Evolutionary conservation across 2,888 invertebrate species (phyloP).

Genomic region (Ametastegia equiseti): DNA sequence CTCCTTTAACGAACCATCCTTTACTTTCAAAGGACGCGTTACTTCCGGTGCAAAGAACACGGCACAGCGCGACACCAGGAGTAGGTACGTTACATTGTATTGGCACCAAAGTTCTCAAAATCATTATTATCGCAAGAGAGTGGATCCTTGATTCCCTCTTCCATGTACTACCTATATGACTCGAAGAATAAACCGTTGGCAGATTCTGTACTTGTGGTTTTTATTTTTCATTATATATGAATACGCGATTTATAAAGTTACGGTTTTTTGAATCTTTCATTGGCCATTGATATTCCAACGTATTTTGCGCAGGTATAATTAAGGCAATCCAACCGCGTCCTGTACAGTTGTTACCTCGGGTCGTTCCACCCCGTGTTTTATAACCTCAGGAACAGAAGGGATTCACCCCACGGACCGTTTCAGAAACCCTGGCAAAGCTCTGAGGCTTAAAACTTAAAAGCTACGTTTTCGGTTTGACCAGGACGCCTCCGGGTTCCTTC

Average conservation of each 20-base stretch:
- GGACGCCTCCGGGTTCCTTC: not conserved
- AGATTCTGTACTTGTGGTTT: too few species aligned
- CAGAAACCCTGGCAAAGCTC: not conserved
- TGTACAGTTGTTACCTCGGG: not conserved
- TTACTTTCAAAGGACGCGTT: constrained; percentile 16
- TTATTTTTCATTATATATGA: too few species aligned
- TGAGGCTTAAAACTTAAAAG: constrained; percentile 34
- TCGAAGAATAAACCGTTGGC: too few species aligned
- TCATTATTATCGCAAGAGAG: too few species aligned
- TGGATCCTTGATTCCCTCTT: not conserved
- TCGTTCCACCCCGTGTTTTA: not conserved
- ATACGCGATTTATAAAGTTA: too few species aligned
- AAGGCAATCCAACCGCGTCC: not conserved
- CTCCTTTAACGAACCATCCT: constrained; percentile 6
- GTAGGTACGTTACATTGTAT: not conserved
- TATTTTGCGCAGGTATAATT: not conserved
- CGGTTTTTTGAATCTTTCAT: not conserved
- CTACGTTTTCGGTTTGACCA: constrained; percentile 24
- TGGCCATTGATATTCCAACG: not conserved
- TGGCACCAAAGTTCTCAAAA: not conserved
- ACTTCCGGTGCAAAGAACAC: constrained; percentile 2
- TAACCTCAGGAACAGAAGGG: constrained; percentile 17
- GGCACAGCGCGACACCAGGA: not conserved
- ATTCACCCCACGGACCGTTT: constrained; percentile 1
- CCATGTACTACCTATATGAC: not conserved